Evolutionary conservation across 30 jellyfish, hydroid and myxozoan genomes (phyloP), one percentile per base, ranked within the genome.

Genomic region (Hydra vulgaris): DNA sequence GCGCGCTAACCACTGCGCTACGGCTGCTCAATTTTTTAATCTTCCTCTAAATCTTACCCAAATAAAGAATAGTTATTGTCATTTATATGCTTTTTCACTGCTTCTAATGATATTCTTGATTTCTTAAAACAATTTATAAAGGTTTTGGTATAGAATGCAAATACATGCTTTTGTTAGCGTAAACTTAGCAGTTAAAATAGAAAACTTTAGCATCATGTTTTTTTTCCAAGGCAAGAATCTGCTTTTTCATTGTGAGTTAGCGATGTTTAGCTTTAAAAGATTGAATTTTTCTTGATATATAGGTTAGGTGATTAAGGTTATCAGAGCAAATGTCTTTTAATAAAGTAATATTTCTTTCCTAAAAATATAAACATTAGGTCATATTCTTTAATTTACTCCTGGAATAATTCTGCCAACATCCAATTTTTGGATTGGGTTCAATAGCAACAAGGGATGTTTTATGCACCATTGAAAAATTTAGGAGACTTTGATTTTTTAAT

Each of bases 231-330:
- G 95, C 89, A 56, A 20, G 72, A 71, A 85, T 79, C 70, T 25
- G 79, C 74, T 85, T 85, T 68, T 73, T 75, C 55, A 84, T 76
- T 26, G 88, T 76, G 20, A 21, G 85, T 72, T 27, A 26, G 52
- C 81, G 88, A 71, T 74, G 53, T 68, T 74, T 76, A 56, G 88
- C 82, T 53, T 82, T 82, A 55, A 82, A 52, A 40, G 61, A 40
- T 40, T 40, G 53, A 54, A 84, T 84, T 18, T 54, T 5, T 88
- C 88, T 66, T 77, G 88, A 70, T 85, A 84, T 88, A 78, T 85
- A 72, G 89, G 95, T 40, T 85, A 84, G 53, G 70, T 85, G 78
- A 20, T 26, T n/a, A 85, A 78, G 19, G 95, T 78, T 27, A 88
- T 78, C 61, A 40, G 61, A 40, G 12, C 61, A 40, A 40, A 3